A percentile compares a stretch with the other conserved stretches of the same genome.
Conservation (phyloP, 2,797 vertebrate genomes). For the Gambusia yucatana region DNA sequence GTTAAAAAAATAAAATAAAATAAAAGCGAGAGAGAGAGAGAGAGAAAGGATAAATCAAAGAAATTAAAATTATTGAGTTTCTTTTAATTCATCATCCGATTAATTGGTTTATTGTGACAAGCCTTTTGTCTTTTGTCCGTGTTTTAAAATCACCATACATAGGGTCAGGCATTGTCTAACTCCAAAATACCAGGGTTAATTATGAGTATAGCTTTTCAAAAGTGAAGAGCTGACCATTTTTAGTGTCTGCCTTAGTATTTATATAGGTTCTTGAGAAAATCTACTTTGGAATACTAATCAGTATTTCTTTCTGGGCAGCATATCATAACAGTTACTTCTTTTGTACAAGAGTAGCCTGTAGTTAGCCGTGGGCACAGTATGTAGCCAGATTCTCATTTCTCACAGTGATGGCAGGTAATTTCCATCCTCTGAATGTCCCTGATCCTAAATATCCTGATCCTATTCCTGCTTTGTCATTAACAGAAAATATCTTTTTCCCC, state of each 20-base stretch:
- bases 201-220: slow-evolving; percentile 5
- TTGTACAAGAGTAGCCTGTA: slow-evolving; percentile 35
- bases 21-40: no score
- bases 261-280: slow-evolving; percentile 8
- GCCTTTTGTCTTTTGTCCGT: not conserved
- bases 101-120: no score
- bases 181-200: not conserved
- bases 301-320: slow-evolving; percentile 23
- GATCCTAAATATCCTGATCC: slow-evolving; percentile 60
- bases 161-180: not conserved
- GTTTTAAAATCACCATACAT: not conserved
- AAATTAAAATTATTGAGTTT: no score
- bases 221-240: slow-evolving; percentile 8
- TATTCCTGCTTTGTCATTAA: slow-evolving; percentile 54
- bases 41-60: no score
- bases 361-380: slow-evolving; percentile 43
- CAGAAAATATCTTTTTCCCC: not conserved
- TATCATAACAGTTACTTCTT: slow-evolving; percentile 22
- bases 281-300: slow-evolving; percentile 19
- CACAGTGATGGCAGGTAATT: slow-evolving; percentile 69
- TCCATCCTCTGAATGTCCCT: slow-evolving; percentile 41
- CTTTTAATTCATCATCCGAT: no score
- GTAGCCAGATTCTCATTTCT: slow-evolving; percentile 55
- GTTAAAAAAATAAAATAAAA: no score
- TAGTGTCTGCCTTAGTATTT: slow-evolving; percentile 22